Evolutionary conservation across 2,888 invertebrate species (phyloP).

Genomic region (Camponotus fellah): DNA sequence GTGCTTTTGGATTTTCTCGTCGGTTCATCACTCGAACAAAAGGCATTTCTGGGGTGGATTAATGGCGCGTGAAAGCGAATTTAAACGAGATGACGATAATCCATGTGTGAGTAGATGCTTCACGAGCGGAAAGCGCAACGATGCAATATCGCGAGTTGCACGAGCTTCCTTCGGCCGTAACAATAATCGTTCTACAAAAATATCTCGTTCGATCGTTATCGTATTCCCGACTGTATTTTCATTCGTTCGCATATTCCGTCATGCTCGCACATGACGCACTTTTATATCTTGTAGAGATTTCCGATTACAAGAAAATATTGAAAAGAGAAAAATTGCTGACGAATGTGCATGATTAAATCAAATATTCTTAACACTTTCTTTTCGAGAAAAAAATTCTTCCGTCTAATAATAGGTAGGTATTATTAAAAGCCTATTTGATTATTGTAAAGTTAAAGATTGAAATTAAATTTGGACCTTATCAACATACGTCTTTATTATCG

Average conservation of each 20-base stretch:
- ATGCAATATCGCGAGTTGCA: neutral
- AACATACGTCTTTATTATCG: neutral
- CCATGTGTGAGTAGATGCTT: neutral
- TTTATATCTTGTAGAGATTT: neutral
- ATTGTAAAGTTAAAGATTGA: neutral
- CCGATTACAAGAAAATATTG: neutral
- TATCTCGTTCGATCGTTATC: neutral
- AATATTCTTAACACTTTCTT: neutral
- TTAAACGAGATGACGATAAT: conserved; percentile 47
- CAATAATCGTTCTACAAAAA: conserved; percentile 23
- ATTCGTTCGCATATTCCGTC: conserved; percentile 14
- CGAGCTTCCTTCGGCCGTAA: neutral
- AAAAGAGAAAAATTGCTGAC: neutral
- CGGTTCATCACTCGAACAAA: neutral
- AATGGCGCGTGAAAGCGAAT: conserved; percentile 68
- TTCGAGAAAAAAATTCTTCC: neutral
- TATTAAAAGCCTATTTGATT: neutral
- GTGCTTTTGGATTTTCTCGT: neutral
- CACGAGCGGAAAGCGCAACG: conserved; percentile 1
- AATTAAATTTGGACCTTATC: conserved; percentile 3
- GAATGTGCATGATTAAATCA: neutral
- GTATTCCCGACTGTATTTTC: neutral
- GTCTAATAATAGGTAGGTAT: neutral
- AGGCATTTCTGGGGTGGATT: conserved; percentile 24
- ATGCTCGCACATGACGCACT: neutral